A percentile compares a stretch with the other conserved stretches of the same genome.
Conservation (phyloP, 2,888 invertebrate genomes). For the Orthonychiurus folsomi region DNA sequence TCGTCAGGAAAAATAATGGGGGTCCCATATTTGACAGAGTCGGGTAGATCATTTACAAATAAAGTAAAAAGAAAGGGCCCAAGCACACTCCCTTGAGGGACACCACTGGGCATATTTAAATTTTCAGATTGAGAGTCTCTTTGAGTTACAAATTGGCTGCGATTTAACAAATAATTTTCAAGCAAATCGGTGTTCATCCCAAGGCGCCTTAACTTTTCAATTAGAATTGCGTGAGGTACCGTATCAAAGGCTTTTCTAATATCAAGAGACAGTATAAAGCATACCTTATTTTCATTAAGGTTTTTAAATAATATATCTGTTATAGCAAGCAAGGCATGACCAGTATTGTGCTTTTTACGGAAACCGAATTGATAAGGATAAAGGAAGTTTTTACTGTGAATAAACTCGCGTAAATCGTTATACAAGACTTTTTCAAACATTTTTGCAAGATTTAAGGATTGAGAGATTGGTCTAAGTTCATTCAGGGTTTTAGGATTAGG, state of each 20-base stretch:
- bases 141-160: background rate
- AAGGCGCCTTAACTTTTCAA: background rate
- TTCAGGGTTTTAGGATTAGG: background rate
- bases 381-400: background rate
- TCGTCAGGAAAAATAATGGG: background rate
- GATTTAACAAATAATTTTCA: background rate
- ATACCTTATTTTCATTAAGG: background rate
- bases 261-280: background rate
- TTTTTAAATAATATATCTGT: background rate
- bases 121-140: background rate
- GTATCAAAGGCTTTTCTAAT: slow-evolving; percentile 3
- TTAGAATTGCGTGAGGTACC: background rate
- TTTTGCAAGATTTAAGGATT: background rate
- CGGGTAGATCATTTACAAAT: slow-evolving; percentile 1
- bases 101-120: background rate
- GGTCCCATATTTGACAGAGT: background rate
- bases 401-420: background rate
- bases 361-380: background rate
- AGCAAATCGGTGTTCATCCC: background rate
- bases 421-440: background rate
- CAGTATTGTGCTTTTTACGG: slow-evolving; percentile 1
- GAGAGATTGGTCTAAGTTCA: slow-evolving; percentile 2
- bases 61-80: background rate
- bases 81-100: slow-evolving; percentile 1
- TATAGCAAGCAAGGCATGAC: background rate